Percentiles rank a stretch among this genome's conserved stretches.
These are phyloP conservation scores for Rhaphigaster nebulosa DNA, from an alignment of 2,888 invertebrate species.

Conservation along the genomic window DNA sequence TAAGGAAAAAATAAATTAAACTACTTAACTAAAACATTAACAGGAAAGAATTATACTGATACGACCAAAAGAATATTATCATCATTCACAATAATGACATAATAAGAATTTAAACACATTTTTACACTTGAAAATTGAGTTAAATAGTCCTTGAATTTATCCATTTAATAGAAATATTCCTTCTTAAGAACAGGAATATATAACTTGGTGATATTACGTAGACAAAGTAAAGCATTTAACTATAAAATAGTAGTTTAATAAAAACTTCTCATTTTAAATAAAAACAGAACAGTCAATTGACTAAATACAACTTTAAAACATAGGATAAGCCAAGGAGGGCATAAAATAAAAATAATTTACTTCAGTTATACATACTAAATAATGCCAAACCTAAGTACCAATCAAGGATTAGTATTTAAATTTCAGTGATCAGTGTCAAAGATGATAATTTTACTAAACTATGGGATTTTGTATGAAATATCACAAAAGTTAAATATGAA, in stretches of 20 bases:
- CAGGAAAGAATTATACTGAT: neutral
- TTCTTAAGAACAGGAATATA: neutral
- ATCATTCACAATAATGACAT: neutral
- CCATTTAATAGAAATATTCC: neutral
- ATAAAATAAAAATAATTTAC: neutral
- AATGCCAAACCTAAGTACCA: neutral
- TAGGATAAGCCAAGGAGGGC: neutral
- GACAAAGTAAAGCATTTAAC: neutral
- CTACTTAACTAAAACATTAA: neutral
- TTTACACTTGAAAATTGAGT: neutral
- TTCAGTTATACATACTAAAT: neutral
- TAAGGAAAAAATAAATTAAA: neutral
- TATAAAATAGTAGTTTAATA: neutral
- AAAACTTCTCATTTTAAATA: neutral
- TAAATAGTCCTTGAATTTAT: neutral
- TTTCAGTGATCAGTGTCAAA: neutral
- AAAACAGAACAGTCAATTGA: neutral
- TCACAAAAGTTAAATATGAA: neutral
- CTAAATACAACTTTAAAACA: too few relatives aligned
- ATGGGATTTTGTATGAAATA: neutral
- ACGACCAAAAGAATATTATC: neutral
- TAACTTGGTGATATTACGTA: neutral
- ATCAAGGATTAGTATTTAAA: neutral
- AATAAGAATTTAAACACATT: neutral
- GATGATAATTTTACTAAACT: neutral